Percentiles rank a stretch among this genome's conserved stretches.
Conservation (phyloP, 2,888 invertebrate genomes). For the Smittia aterrima region DNA sequence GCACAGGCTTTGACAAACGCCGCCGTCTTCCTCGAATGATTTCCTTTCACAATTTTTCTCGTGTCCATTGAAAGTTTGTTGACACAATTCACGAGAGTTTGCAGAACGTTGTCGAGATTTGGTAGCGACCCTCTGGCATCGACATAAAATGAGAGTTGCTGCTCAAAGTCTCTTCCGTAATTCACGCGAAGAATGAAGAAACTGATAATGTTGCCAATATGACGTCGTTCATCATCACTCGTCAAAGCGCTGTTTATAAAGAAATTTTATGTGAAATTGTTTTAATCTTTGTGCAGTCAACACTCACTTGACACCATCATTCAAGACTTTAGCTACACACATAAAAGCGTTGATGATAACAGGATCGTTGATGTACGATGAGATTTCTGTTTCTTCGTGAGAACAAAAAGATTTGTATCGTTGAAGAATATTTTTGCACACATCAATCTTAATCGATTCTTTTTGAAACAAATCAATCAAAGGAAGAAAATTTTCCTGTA, state of each 20-base stretch:
- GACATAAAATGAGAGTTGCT: constrained; percentile 89
- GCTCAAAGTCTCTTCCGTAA: constrained; percentile 84
- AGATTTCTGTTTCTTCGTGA: constrained; percentile 55
- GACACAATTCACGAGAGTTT: constrained; percentile 84
- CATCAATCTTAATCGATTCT: constrained; percentile 75
- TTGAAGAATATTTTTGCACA: constrained; percentile 79
- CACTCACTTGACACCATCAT: constrained; percentile 91
- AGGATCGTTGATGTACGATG: constrained; percentile 64
- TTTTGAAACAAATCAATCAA: constrained; percentile 87
- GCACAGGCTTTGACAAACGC: constrained; percentile 91
- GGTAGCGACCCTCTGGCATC: constrained; percentile 87
- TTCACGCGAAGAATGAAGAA: constrained; percentile 76
- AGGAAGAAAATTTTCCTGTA: constrained; percentile 85
- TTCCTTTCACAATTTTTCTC: constrained; percentile 66
- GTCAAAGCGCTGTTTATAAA: constrained; percentile 81
- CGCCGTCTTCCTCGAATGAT: constrained; percentile 75
- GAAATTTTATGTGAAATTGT: constrained; percentile 42
- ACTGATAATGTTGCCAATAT: constrained; percentile 79
- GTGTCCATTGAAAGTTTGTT: constrained; percentile 74
- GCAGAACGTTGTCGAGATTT: constrained; percentile 83
- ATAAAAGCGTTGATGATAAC: constrained; percentile 85
- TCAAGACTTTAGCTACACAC: constrained; percentile 83
- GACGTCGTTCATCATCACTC: constrained; percentile 86
- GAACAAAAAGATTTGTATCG: constrained; percentile 54
- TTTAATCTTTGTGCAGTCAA: neutral